A percentile compares a stretch with the other conserved stretches of the same genome.
phyloP scores from a whole-genome alignment of 1,140 invertebrate species.

The Drosophila melanica region DNA sequence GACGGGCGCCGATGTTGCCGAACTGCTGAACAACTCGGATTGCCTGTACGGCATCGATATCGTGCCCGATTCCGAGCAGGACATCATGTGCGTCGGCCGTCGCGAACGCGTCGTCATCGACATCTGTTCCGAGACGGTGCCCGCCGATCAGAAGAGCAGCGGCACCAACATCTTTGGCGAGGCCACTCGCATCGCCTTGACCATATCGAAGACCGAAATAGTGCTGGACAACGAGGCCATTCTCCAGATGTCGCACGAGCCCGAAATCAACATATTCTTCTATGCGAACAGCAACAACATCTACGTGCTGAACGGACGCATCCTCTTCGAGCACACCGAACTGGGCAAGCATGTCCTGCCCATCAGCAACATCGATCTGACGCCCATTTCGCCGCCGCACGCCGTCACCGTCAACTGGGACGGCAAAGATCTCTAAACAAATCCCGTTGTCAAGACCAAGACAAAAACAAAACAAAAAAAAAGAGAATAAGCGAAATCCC shows the following conservation, averaged over 20 bases:
- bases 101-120: background rate
- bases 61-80: background rate
- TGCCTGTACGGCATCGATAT: background rate
- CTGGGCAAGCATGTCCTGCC: conserved; percentile 10
- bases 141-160: background rate
- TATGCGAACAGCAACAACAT: background rate
- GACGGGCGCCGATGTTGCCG: background rate
- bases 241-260: background rate
- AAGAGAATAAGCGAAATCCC: no score
- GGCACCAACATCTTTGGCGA: conserved; percentile 14
- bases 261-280: background rate
- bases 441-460: no score
- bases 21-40: background rate
- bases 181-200: background rate
- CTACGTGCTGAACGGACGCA: background rate
- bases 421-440: background rate
- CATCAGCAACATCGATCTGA: conserved; percentile 1
- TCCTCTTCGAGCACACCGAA: background rate
- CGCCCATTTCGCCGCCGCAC: background rate
- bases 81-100: background rate
- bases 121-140: background rate
- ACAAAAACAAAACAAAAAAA: no score
- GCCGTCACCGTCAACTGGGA: background rate
- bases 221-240: background rate
- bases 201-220: background rate